Evolutionary conservation across 2,797 vertebrate genomes (phyloP).

Genomic region (Chromobotia macracanthus): DNA sequence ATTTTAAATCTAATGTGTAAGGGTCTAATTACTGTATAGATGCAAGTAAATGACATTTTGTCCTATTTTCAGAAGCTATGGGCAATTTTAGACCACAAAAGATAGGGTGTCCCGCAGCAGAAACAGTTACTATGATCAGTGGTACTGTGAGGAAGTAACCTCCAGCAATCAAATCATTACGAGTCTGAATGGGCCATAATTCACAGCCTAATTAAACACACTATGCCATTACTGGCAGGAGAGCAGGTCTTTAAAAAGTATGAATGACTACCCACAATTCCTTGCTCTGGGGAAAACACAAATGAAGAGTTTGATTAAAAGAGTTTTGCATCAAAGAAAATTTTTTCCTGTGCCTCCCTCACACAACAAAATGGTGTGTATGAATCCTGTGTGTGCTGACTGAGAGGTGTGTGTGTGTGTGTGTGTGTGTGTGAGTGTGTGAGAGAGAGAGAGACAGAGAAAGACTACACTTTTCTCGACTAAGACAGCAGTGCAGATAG

Average conservation of each 20-base stretch:
- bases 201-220: slow-evolving; percentile 3
- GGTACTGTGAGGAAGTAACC: neutral
- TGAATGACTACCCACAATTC: slow-evolving; percentile 59
- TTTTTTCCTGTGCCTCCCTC: slow-evolving; percentile 64
- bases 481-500: neutral
- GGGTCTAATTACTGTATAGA: neutral
- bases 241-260: slow-evolving; percentile 45
- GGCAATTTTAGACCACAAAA: neutral
- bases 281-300: slow-evolving; percentile 48
- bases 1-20: neutral
- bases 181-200: neutral
- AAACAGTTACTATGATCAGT: neutral
- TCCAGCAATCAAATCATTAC: neutral
- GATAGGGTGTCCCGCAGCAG: neutral
- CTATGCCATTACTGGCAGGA: neutral
- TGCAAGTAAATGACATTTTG: neutral
- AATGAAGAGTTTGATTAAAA: slow-evolving; percentile 59
- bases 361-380: slow-evolving; percentile 69
- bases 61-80: neutral
- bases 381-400: slow-evolving; percentile 68
- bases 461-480: neutral
- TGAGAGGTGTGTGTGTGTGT: slow-evolving; percentile 43
- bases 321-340: slow-evolving; percentile 70
- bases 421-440: neutral
- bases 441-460: neutral